Evolutionary conservation across 2,113 vertebrate species (phyloP).

Genomic region (Ornithorhynchus anatinus): DNA sequence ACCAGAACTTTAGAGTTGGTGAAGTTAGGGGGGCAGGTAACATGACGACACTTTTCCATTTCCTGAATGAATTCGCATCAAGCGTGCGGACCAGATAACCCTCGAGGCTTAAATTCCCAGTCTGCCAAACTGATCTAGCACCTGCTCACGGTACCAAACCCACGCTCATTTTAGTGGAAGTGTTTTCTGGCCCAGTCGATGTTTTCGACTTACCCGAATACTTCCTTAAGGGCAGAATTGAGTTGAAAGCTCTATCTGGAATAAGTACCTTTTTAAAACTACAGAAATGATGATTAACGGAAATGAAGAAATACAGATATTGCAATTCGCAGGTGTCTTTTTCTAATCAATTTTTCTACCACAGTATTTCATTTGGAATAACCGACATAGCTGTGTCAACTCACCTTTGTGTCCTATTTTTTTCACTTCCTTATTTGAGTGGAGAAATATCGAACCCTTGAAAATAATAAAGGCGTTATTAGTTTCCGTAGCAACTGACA

Average conservation of each 20-base stretch:
- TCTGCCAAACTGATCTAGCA: not conserved
- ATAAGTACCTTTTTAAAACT: not conserved
- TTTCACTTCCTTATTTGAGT: not conserved
- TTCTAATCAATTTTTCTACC: not conserved
- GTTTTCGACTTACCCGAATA: conserved; percentile 1
- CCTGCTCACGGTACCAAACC: not conserved
- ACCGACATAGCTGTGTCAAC: not conserved
- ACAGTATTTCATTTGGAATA: not conserved
- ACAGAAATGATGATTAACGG: not conserved
- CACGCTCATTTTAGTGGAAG: not conserved
- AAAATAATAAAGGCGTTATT: not conserved
- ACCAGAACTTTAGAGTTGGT: not conserved
- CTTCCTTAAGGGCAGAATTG: conserved; percentile 10
- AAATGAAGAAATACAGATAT: not conserved
- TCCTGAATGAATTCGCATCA: conserved; percentile 30
- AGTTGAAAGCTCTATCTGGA: conserved; percentile 3
- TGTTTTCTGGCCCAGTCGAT: conserved; percentile 10
- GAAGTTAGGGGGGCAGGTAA: not conserved
- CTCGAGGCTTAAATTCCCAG: conserved; percentile 15
- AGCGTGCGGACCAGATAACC: not conserved
- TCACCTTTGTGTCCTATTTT: not conserved
- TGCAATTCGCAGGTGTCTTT: not conserved
- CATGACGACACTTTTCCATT: conserved; percentile 2
- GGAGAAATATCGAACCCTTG: not conserved
- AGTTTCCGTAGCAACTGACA: not conserved